Evolutionary conservation across 2,797 vertebrate genomes (phyloP).

Genomic region (Pachyuromys duprasi): DNA sequence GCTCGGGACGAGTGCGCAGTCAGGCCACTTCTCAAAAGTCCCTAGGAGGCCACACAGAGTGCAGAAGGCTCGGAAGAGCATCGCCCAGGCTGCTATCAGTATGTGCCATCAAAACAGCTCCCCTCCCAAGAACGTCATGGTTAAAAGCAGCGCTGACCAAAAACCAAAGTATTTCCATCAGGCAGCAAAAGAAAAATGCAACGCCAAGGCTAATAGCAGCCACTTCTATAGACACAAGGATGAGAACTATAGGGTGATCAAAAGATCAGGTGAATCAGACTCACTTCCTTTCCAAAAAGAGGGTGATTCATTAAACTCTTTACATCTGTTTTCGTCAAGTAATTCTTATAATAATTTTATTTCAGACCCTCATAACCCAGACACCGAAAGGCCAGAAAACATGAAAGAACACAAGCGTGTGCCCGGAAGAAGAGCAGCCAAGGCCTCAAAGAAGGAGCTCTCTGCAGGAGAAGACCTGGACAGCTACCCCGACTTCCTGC

Average conservation of each 20-base stretch:
- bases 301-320: slow-evolving; percentile 87
- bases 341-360: slow-evolving; percentile 89
- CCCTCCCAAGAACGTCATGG: slow-evolving; percentile 88
- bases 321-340: slow-evolving; percentile 88
- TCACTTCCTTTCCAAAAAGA: slow-evolving; percentile 91
- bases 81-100: slow-evolving; percentile 88
- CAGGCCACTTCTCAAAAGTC: slow-evolving; percentile 88
- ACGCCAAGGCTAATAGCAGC: slow-evolving; percentile 88
- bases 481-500: slow-evolving; percentile 92
- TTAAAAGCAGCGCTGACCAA: slow-evolving; percentile 91
- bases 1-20: slow-evolving; percentile 87
- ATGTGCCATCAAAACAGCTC: slow-evolving; percentile 92
- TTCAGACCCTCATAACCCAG: slow-evolving; percentile 86
- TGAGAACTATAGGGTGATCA: slow-evolving; percentile 87
- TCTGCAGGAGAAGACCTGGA: slow-evolving; percentile 88
- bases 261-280: slow-evolving; percentile 89
- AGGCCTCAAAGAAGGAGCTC: slow-evolving; percentile 87
- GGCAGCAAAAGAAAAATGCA: slow-evolving; percentile 90
- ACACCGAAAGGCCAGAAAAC: slow-evolving; percentile 86
- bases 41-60: slow-evolving; percentile 92
- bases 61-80: slow-evolving; percentile 92
- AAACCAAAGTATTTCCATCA: slow-evolving; percentile 91
- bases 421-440: slow-evolving; percentile 88
- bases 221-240: slow-evolving; percentile 90
- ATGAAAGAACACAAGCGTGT: slow-evolving; percentile 87